phyloP scores from a whole-genome alignment of 2,888 invertebrate genomes.

The Protodeltote pygarga region DNA sequence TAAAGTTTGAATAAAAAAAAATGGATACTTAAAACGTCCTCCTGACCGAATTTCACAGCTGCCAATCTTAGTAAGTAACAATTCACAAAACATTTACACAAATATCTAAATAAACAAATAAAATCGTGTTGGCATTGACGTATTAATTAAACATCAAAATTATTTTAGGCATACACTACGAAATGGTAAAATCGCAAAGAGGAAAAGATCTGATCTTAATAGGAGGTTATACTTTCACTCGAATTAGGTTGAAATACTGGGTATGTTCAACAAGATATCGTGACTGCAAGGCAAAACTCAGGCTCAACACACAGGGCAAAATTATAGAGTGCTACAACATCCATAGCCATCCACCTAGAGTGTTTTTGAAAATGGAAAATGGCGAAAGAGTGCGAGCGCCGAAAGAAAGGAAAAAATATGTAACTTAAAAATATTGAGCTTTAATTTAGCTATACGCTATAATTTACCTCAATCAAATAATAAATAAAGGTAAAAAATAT shows the following conservation, averaged over 20 bases:
- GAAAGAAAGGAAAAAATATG: not conserved
- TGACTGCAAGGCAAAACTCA: constrained; percentile 42
- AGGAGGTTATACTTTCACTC: constrained; percentile 50
- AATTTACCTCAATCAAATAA: no score
- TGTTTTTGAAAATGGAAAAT: not conserved
- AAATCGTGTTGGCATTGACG: no score
- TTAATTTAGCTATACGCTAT: no score
- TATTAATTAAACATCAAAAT: constrained; percentile 6
- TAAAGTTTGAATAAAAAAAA: no score
- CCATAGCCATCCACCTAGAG: constrained; percentile 38
- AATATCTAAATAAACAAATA: no score
- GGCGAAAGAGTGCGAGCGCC: not conserved
- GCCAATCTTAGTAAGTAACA: no score
- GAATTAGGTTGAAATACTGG: constrained; percentile 12
- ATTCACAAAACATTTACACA: no score
- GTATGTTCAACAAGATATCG: constrained; percentile 42
- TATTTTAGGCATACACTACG: constrained; percentile 10
- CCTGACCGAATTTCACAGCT: no score
- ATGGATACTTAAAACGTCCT: no score
- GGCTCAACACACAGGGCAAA: constrained; percentile 14
- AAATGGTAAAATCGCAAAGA: constrained; percentile 25
- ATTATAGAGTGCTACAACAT: constrained; percentile 15
- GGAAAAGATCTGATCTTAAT: constrained; percentile 42
- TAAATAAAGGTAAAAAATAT: no score
- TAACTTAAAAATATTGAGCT: not conserved